Evolutionary conservation across 2,888 invertebrate species (phyloP).

Genomic region (Megalurothrips usitatus): DNA sequence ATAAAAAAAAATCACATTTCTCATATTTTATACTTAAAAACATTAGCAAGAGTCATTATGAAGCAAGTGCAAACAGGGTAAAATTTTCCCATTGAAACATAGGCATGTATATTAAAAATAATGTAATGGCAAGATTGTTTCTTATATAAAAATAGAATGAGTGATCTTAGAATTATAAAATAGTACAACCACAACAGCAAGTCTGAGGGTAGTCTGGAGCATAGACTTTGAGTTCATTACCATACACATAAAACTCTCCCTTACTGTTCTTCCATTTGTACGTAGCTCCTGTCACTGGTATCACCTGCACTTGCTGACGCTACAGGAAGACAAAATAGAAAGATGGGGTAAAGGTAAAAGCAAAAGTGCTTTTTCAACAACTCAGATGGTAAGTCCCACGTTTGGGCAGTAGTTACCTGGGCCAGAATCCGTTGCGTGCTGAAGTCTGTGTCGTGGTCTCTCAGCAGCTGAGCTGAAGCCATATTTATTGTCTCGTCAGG

Average conservation of each 20-base stretch:
- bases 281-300: slow-evolving; percentile 46
- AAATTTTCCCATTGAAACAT: not conserved
- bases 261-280: slow-evolving; percentile 45
- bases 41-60: no score
- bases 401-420: slow-evolving; percentile 44
- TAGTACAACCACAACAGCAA: slow-evolving; percentile 46
- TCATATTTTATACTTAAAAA: no score
- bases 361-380: not conserved
- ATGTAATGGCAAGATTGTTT: not conserved
- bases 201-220: slow-evolving; percentile 47
- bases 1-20: no score
- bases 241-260: slow-evolving; percentile 46
- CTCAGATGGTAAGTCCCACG: not conserved
- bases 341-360: slow-evolving; percentile 28
- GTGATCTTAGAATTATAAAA: slow-evolving; percentile 37
- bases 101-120: not conserved
- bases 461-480: slow-evolving; percentile 49
- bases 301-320: slow-evolving; percentile 46
- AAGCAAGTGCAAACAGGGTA: no score
- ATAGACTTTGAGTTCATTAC: slow-evolving; percentile 46
- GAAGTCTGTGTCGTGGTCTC: slow-evolving; percentile 46
- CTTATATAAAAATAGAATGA: not conserved
- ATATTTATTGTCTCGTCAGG: slow-evolving; percentile 49
- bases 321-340: slow-evolving; percentile 37
- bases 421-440: slow-evolving; percentile 47